phyloP scores from a whole-genome alignment of 2,888 invertebrate genomes.

The Spisula subtruncata region DNA sequence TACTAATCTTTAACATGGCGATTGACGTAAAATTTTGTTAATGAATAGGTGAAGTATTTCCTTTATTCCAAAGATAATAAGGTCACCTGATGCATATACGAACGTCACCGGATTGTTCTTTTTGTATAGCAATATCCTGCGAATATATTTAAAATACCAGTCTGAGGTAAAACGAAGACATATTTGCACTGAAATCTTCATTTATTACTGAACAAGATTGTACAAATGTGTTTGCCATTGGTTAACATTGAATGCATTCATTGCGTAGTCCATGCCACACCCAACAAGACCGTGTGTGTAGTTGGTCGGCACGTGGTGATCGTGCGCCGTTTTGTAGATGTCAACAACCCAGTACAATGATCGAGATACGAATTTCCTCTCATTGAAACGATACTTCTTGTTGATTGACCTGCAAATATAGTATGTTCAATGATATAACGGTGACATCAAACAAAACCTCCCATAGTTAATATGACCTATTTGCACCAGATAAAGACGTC shows the following conservation, averaged over 20 bases:
- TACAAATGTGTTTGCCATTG: conserved; percentile 42
- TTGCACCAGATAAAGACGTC: too few relatives aligned
- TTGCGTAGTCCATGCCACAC: conserved; percentile 59
- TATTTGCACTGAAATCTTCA: background rate
- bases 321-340: conserved; percentile 54
- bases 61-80: too few relatives aligned
- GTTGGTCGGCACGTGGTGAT: conserved; percentile 46
- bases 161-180: too few relatives aligned
- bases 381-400: conserved; percentile 44
- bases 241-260: conserved; percentile 52
- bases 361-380: conserved; percentile 6
- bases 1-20: too few relatives aligned
- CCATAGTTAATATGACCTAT: background rate
- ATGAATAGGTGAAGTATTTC: too few relatives aligned
- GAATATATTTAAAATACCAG: too few relatives aligned
- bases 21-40: too few relatives aligned
- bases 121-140: too few relatives aligned
- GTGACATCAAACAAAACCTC: too few relatives aligned
- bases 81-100: too few relatives aligned
- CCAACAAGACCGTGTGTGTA: conserved; percentile 64
- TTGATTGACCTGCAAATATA: conserved; percentile 42
- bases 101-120: too few relatives aligned
- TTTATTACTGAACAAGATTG: conserved; percentile 32
- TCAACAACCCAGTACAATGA: conserved; percentile 65
- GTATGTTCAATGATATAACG: background rate